Evolutionary conservation across 2,888 invertebrate genomes (phyloP), one percentile per base, ranked within the genome.

Genomic region (Drosophila villosipedis): DNA sequence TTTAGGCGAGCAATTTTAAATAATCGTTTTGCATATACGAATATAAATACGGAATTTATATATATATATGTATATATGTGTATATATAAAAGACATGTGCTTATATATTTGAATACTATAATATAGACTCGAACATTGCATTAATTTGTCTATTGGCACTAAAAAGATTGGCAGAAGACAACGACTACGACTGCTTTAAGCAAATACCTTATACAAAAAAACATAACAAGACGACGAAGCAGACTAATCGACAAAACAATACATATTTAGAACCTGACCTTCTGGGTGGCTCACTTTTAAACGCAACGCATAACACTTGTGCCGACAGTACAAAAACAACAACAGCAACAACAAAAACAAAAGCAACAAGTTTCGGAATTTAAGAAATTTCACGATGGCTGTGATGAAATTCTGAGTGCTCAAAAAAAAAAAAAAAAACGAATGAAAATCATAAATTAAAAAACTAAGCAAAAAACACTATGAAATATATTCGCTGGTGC

Each of bases 211-310:
- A 47, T 10, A 14, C 47, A 63, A 49, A 49, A 63, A 49, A 53
- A 73, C 22, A 63, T 67, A 50, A 57, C 25, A 41, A 25, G 4
- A 61, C 12, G 12, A 62, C 19, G 31, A 22, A 69, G 52, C n/a
- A 19, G 53, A 31, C 55, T 58, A 55, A 63, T 35, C 33, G 43
- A 58, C 59, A 54, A 30, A 30, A 39, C 14, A 35, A 43, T 35
- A 80, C 55, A 59, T 54, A 81, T 67, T 66, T 59, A 71, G 71
- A 76, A 74, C 49, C 43, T 74, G 89, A 84, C 86, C 89, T 88
- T 84, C 75, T 60, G 62, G 22, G 22, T 53, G 59, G 55, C 60
- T 53, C 39, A n/a, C 53, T 64, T 65, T 62, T 33, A 43, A 30
- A 54, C 55, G 61, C 54, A 63, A 54, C 52, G 43, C 39, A 69